Conservation (phyloP, 1,140 invertebrate species). For the Trinorchestia longiramus region DNA sequence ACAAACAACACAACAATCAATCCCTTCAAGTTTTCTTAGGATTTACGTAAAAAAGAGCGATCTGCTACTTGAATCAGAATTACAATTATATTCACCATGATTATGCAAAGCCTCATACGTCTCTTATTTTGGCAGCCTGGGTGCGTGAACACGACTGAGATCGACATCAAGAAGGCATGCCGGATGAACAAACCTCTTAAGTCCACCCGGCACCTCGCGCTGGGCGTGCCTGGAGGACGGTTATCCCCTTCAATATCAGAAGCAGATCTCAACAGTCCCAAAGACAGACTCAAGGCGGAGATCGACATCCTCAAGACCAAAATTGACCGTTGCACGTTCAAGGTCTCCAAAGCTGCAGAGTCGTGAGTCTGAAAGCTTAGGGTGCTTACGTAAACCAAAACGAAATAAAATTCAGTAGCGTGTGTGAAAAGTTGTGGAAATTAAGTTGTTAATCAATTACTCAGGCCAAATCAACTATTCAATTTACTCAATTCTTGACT, state of each 20-base stretch:
- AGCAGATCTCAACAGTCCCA: constrained; percentile 71
- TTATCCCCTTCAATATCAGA: constrained; percentile 77
- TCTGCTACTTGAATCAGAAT: too few species aligned
- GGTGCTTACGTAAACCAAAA: not conserved
- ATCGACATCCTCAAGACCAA: constrained; percentile 79
- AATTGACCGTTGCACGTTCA: constrained; percentile 90
- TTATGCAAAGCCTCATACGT: not conserved
- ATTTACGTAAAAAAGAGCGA: too few species aligned
- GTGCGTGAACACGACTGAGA: constrained; percentile 98
- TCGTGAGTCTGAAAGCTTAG: constrained; percentile 78
- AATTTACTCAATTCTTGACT: too few species aligned
- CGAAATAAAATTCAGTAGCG: not conserved
- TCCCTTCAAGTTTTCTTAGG: too few species aligned
- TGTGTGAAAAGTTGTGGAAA: not conserved
- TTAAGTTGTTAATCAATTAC: too few species aligned
- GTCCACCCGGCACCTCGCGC: constrained; percentile 72
- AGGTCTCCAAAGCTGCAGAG: constrained; percentile 97
- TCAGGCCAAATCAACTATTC: too few species aligned
- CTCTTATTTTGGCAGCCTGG: constrained; percentile 80
- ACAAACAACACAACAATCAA: too few species aligned
- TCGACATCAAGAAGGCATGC: constrained; percentile 97
- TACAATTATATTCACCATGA: too few species aligned
- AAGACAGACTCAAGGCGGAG: constrained; percentile 76
- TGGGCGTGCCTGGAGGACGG: constrained; percentile 73
- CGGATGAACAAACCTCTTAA: constrained; percentile 78